These are phyloP conservation scores for Drosophila burlai DNA, from an alignment of 1,140 invertebrate species.

Conservation along the genomic window DNA sequence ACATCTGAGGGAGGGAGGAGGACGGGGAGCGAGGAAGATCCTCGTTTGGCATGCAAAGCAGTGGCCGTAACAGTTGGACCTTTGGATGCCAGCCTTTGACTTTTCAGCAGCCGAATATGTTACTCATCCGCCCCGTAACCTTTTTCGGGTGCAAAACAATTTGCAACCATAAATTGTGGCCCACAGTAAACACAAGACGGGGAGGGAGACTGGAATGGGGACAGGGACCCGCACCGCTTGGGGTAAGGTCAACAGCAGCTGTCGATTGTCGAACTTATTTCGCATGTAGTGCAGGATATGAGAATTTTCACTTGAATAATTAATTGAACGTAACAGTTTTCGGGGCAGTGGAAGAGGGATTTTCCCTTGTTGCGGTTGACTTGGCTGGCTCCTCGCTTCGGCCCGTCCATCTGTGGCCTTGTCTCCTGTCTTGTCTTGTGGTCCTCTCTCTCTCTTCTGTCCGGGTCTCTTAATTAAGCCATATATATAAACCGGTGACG, in stretches of 20 bases:
- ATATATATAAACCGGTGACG: constrained; percentile 43
- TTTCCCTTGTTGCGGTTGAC: constrained; percentile 70
- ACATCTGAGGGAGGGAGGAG: constrained; percentile 40
- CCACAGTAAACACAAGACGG: constrained; percentile 14
- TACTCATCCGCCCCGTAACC: constrained; percentile 75
- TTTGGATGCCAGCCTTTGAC: constrained; percentile 47
- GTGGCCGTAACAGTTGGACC: constrained; percentile 58
- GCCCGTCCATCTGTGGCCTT: constrained; percentile 26
- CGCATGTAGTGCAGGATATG: constrained; percentile 74
- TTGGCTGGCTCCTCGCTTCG: constrained; percentile 23
- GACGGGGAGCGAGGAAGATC: constrained; percentile 6
- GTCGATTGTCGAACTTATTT: constrained; percentile 79
- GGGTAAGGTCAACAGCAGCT: constrained; percentile 81
- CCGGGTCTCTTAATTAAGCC: constrained; percentile 65
- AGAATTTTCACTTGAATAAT: constrained; percentile 85
- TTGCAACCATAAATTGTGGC: constrained; percentile 82
- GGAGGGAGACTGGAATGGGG: no score
- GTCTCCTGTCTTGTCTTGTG: constrained; percentile 51
- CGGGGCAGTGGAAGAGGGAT: constrained; percentile 21
- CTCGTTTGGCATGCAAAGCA: constrained; percentile 74
- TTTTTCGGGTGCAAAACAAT: constrained; percentile 83
- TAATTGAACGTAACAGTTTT: constrained; percentile 74
- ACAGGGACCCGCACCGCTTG: constrained; percentile 34
- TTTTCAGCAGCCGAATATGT: constrained; percentile 76
- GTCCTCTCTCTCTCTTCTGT: constrained; percentile 13